Evolutionary conservation across 2,113 vertebrate genomes (phyloP).

Genomic region (Pachyramphus minor): DNA sequence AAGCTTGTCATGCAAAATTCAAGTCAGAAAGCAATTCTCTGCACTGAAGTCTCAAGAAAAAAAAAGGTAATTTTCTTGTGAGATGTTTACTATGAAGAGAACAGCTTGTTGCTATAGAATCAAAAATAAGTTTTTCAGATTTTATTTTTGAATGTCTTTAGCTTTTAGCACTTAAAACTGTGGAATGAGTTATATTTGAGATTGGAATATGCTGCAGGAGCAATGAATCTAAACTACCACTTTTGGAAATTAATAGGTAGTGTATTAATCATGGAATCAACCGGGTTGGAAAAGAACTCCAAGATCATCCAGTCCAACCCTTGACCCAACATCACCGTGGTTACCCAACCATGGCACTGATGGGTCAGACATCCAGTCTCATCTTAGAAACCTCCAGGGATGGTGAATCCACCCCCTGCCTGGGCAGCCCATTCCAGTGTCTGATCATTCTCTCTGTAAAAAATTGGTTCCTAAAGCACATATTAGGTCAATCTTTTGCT

Average conservation of each 20-base stretch:
- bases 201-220: neutral
- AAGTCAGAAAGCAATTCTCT: neutral
- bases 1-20: neutral
- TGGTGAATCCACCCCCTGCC: too few relatives aligned
- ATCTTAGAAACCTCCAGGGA: too few relatives aligned
- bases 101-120: neutral
- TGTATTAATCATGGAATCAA: neutral
- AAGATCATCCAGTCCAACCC: too few relatives aligned
- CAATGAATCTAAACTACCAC: neutral
- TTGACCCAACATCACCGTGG: too few relatives aligned
- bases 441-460: too few relatives aligned
- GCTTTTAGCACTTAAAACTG: neutral
- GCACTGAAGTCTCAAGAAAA: neutral
- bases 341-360: too few relatives aligned
- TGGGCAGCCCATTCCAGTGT: too few relatives aligned
- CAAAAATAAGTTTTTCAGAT: neutral
- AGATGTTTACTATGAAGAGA: constrained; percentile 1
- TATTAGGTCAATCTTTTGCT: neutral
- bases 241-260: neutral
- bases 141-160: constrained; percentile 11
- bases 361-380: too few relatives aligned
- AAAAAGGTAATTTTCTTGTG: neutral
- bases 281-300: too few relatives aligned
- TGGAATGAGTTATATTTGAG: neutral
- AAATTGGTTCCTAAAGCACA: too few relatives aligned